These are phyloP conservation scores for Sarotherodon lohbergeri DNA, from an alignment of 2,113 vertebrate species.

Conservation along the genomic window DNA sequence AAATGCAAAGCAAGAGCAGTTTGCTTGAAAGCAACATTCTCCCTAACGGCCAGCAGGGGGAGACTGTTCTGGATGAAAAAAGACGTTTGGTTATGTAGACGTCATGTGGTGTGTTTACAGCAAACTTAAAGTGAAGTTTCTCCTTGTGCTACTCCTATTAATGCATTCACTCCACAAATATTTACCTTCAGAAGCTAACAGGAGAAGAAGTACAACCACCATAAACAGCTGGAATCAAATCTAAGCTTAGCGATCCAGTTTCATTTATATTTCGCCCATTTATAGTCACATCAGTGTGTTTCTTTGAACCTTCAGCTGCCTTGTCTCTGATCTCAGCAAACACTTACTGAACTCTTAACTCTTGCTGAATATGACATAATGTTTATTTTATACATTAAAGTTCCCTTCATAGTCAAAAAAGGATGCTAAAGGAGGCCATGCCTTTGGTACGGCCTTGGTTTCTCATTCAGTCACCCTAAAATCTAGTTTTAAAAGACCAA, in stretches of 20 bases:
- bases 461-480: background rate
- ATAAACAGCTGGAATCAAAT: background rate
- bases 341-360: background rate
- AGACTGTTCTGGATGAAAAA: background rate
- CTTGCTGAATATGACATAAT: background rate
- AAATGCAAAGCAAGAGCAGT: background rate
- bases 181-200: background rate
- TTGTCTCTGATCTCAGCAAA: background rate
- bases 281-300: background rate
- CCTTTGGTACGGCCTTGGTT: background rate
- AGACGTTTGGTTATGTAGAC: background rate
- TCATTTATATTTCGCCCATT: background rate
- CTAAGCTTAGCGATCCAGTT: background rate
- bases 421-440: background rate
- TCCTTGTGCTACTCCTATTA: background rate
- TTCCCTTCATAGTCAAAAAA: background rate
- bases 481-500: background rate
- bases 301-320: background rate
- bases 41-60: background rate
- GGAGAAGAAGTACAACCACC: background rate
- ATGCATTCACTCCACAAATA: background rate
- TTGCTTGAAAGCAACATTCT: background rate
- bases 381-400: background rate
- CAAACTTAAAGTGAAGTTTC: background rate
- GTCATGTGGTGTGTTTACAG: background rate